Evolutionary conservation across 1,140 invertebrate species (phyloP), one percentile per base, ranked within the genome.

Genomic region (Drosophila ironensis): DNA sequence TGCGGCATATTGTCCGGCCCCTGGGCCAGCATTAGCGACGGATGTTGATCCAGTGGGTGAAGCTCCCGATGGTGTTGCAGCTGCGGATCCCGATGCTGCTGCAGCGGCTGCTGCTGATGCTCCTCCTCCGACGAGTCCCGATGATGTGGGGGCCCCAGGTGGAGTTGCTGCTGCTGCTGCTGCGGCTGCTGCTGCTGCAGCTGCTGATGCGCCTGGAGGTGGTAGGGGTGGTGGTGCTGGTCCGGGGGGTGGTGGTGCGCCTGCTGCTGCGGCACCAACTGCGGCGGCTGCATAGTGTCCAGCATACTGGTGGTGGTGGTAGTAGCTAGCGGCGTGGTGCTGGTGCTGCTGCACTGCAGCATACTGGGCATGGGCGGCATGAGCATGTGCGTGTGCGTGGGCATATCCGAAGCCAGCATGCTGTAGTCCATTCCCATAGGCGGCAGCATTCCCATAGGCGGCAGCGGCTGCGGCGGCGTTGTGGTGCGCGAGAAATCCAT

Each of bases 351-450:
- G 78, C 75, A 78, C 74, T 72, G 68, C 77, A 76, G 77, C 80
- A 81, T 81, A 81, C 37, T 81, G 33, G 33, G 33, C 33, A 37
- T 37, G 77, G 67, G 87, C 86, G 67, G 87, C 86, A 68, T 64
- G 60, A 28, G 60, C 60, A 33, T 64, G 60, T 25, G 60, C 60
- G 63, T 63, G 59, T 42, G 59, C 59, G 45, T 64, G 60, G 60
- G 86, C 82, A 84, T 90, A 90, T 72, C 84, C 84, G 89, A 89
- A 90, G 75, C 88, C 72, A 86, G 88, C 87, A 82, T 89, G 88
- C 76, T 89, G 89, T 80, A 88, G 12, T 84, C 78, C 78, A 84
- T 84, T 84, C 16, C 80, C 80, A 84, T 84, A 82, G 51, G 77
- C 75, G 78, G 78, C 78, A 73, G 78, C 78, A 88, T 81, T 72